phyloP scores from a whole-genome alignment of 2,113 vertebrate genomes.

The Candoia aspera region DNA sequence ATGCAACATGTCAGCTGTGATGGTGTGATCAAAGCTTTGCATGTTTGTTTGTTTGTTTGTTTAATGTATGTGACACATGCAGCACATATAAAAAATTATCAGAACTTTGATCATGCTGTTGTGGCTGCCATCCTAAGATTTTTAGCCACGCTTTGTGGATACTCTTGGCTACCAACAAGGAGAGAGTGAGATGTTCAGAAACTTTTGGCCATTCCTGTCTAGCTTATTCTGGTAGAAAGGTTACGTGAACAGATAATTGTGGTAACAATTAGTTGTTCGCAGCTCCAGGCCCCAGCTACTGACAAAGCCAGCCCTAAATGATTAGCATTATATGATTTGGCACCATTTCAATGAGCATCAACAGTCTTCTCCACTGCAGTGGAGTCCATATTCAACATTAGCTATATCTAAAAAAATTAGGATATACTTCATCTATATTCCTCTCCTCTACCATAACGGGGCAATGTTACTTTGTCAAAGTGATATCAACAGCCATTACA shows the following conservation, averaged over 20 bases:
- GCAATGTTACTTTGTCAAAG: neutral
- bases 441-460: neutral
- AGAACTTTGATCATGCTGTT: neutral
- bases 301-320: neutral
- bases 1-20: neutral
- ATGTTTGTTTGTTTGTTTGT: neutral
- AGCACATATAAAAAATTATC: neutral
- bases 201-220: neutral
- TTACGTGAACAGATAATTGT: neutral
- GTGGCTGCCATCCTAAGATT: neutral
- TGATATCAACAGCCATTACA: neutral
- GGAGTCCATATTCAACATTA: neutral
- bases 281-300: neutral
- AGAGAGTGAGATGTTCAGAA: neutral
- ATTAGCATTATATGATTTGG: neutral
- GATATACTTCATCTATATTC: neutral
- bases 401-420: neutral
- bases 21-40: neutral
- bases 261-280: neutral
- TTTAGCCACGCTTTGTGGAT: too few relatives aligned
- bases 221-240: neutral
- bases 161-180: neutral
- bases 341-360: neutral
- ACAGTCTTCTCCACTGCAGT: neutral
- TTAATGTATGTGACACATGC: neutral